Percentiles rank a stretch among this genome's conserved stretches.
These are phyloP conservation scores for Battus philenor DNA, from an alignment of 1,140 invertebrate species.

Conservation along the genomic window DNA sequence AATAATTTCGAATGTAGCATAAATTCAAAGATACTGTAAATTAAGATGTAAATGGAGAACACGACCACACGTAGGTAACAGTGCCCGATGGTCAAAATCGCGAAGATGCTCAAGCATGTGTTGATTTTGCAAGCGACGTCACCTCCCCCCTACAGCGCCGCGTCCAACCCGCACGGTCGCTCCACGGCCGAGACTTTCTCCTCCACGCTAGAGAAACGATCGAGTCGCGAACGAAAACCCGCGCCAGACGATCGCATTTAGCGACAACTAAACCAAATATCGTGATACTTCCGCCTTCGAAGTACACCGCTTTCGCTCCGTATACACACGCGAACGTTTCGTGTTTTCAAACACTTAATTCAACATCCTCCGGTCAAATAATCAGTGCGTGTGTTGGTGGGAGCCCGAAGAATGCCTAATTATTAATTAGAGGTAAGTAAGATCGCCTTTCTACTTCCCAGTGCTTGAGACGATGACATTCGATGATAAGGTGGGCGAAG, in stretches of 20 bases:
- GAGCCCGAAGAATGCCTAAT: conserved; percentile 36
- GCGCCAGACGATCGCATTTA: conserved; percentile 50
- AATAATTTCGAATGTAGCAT: no score
- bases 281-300: conserved; percentile 46
- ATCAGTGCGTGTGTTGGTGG: conserved; percentile 16
- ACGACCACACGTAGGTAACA: neutral
- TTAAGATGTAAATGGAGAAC: no score
- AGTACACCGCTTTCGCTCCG: conserved; percentile 55
- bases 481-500: conserved; percentile 56
- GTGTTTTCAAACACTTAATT: conserved; percentile 45
- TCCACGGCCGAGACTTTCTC: conserved; percentile 72
- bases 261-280: conserved; percentile 28
- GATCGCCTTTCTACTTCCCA: conserved; percentile 46
- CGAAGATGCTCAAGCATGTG: conserved; percentile 49
- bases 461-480: conserved; percentile 54
- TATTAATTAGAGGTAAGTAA: conserved; percentile 54
- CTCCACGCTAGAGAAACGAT: conserved; percentile 55
- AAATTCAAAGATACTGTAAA: no score
- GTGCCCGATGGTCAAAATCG: neutral
- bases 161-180: conserved; percentile 49
- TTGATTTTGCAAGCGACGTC: conserved; percentile 50
- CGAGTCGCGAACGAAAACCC: conserved; percentile 54
- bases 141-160: conserved; percentile 47
- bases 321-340: conserved; percentile 54
- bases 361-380: conserved; percentile 10